Percentiles rank a stretch among this genome's conserved stretches.
These are phyloP conservation scores for Drosophila orosa DNA, from an alignment of 1,140 invertebrate genomes.

Conservation along the genomic window DNA sequence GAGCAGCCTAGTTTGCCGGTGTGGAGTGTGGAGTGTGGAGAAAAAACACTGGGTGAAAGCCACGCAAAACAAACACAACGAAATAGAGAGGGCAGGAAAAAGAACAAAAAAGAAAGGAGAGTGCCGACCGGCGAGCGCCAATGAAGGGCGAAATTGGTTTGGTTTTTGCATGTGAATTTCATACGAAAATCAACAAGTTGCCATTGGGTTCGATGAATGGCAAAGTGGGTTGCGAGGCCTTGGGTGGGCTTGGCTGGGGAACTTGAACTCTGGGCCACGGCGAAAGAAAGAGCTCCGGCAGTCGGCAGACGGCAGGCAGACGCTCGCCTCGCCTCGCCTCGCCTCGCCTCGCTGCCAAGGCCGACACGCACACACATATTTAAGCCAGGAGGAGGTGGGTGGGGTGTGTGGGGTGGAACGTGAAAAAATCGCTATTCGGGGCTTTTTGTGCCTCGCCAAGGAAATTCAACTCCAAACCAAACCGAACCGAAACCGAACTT, in stretches of 20 bases:
- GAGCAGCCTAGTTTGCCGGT: conserved; percentile 42
- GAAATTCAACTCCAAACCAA: conserved; percentile 48
- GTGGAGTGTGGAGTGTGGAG: conserved; percentile 11
- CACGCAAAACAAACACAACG: conserved; percentile 51
- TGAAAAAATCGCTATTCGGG: conserved; percentile 59
- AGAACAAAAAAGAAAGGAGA: conserved; percentile 32
- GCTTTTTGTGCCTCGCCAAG: conserved; percentile 56
- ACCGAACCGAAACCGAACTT: conserved; percentile 41
- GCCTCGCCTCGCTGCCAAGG: conserved; percentile 41
- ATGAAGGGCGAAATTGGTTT: conserved; percentile 63
- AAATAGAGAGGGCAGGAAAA: conserved; percentile 15
- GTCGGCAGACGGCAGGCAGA: conserved; percentile 56
- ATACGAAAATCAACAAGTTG: conserved; percentile 63
- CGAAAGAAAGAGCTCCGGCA: conserved; percentile 49
- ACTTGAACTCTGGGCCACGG: conserved; percentile 52
- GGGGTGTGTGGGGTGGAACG: conserved; percentile 40
- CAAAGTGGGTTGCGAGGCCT: background rate
- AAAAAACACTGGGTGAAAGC: conserved; percentile 31
- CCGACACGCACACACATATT: conserved; percentile 49
- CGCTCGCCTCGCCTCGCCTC: conserved; percentile 19
- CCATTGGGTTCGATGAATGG: conserved; percentile 62
- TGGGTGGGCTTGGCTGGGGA: conserved; percentile 7
- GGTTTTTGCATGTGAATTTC: conserved; percentile 64
- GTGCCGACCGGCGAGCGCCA: conserved; percentile 38
- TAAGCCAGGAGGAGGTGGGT: conserved; percentile 18